Conservation (phyloP, 2,113 vertebrate species). For the Sitta europaea region DNA sequence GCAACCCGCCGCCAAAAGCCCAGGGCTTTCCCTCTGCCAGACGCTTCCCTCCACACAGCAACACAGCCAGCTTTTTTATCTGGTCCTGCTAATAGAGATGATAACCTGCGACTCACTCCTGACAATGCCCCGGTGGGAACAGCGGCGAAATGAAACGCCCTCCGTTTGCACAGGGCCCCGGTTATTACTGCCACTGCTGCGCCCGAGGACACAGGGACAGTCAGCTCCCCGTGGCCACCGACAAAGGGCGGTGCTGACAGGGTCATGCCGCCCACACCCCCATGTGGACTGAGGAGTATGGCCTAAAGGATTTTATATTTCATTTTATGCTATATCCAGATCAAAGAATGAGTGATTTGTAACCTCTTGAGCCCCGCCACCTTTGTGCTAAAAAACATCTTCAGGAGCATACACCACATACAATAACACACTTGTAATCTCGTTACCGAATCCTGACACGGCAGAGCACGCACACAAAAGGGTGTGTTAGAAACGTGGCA, state of each 20-base stretch:
- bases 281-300: rapidly evolving
- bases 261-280: background rate
- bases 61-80: background rate
- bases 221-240: rapidly evolving
- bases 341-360: background rate
- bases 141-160: background rate
- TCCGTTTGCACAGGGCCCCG: background rate
- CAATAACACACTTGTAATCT: background rate
- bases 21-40: rapidly evolving
- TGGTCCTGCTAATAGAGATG: background rate
- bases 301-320: background rate
- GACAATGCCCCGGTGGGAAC: rapidly evolving
- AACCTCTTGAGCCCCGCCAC: background rate
- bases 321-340: background rate
- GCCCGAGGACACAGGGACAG: background rate
- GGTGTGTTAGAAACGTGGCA: background rate
- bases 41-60: background rate
- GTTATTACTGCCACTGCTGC: background rate
- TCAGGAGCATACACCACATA: background rate
- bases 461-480: background rate
- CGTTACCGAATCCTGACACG: background rate
- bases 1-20: background rate
- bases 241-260: rapidly evolving
- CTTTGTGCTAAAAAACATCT: background rate
- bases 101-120: background rate